Conservation (phyloP, 2,888 invertebrate species). For the Scaeva pyrastri region DNA sequence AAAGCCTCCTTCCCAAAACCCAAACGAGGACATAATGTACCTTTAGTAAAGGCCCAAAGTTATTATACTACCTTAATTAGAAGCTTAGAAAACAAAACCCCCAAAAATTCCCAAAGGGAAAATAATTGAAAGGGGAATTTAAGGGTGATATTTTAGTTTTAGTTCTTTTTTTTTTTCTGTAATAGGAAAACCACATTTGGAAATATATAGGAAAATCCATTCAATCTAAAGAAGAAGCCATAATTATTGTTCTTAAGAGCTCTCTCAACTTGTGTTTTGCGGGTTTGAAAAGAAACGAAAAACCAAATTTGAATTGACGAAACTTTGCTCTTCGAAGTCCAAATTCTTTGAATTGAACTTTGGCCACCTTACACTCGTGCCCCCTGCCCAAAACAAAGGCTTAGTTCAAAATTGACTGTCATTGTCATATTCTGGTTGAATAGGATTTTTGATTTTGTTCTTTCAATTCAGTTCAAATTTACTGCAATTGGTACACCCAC, state of each 20-base stretch:
- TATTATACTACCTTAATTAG: no score
- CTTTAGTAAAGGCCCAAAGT: no score
- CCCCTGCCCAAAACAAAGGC: no score
- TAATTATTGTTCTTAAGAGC: neutral
- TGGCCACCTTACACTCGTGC: no score
- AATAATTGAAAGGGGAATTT: neutral
- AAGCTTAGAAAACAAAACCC: neutral
- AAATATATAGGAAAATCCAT: neutral
- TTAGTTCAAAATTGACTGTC: constrained; percentile 11
- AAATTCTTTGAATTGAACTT: neutral
- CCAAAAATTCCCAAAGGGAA: neutral
- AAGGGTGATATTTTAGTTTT: neutral
- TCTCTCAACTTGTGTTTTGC: neutral
- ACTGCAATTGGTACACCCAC: neutral
- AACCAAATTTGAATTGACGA: no score
- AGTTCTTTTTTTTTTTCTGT: no score
- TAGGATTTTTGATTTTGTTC: neutral
- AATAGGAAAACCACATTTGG: neutral
- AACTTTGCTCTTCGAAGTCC: neutral
- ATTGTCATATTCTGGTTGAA: neutral
- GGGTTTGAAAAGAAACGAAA: no score
- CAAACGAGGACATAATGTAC: no score
- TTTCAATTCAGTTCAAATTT: constrained; percentile 2
- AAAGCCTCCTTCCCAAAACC: no score
- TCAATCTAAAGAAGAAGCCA: neutral